A percentile compares a stretch with the other conserved stretches of the same genome.
phyloP scores from a whole-genome alignment of 2,888 invertebrate species.

The Dicranocentrus wangi region DNA sequence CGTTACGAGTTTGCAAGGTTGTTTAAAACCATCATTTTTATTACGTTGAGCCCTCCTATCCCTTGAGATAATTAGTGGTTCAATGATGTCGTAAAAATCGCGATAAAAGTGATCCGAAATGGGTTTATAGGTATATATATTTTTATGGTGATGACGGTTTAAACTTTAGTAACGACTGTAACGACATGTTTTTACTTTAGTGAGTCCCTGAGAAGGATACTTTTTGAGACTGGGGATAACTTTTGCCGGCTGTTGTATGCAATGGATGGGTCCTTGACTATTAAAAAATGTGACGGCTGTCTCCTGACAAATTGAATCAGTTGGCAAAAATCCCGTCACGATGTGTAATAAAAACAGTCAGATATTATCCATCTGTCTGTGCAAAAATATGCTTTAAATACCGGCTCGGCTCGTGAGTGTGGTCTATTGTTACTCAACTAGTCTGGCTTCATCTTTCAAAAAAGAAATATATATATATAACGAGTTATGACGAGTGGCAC shows the following conservation, averaged over 20 bases:
- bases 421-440: constrained; percentile 12
- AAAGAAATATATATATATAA: background rate
- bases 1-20: too few species aligned
- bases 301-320: constrained; percentile 20
- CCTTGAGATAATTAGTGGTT: too few species aligned
- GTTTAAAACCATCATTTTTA: too few species aligned
- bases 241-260: background rate
- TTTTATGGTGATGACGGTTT: background rate
- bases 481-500: background rate
- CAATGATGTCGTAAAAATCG: too few species aligned
- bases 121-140: too few species aligned
- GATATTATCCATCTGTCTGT: background rate
- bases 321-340: background rate
- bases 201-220: too few species aligned
- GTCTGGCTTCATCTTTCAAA: background rate
- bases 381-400: background rate
- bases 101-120: too few species aligned
- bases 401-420: background rate
- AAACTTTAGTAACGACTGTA: background rate
- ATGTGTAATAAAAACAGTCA: background rate
- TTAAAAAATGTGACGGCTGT: background rate
- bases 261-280: constrained; percentile 8
- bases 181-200: background rate
- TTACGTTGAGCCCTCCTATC: too few species aligned
- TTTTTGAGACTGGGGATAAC: too few species aligned